A percentile compares a stretch with the other conserved stretches of the same genome.
These are phyloP conservation scores for Trichogramma evanescens DNA, from an alignment of 2,888 invertebrate species.

Conservation along the genomic window DNA sequence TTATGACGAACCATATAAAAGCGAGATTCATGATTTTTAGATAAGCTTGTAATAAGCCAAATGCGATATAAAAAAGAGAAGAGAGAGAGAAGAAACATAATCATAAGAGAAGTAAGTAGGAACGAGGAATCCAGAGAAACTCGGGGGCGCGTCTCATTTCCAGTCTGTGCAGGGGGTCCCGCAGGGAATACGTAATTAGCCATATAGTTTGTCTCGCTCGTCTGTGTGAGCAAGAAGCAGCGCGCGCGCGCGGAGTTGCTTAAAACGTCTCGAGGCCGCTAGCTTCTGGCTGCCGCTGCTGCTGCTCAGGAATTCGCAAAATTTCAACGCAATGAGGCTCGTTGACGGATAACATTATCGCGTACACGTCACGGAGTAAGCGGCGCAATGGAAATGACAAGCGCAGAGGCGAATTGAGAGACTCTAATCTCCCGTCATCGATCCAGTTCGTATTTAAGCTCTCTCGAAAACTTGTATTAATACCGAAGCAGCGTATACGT, in stretches of 20 bases:
- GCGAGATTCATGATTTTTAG: no score
- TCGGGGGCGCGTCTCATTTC: constrained; percentile 45
- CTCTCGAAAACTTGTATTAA: no score
- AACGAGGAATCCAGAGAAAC: constrained; percentile 28
- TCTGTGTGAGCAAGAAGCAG: constrained; percentile 1
- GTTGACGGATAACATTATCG: constrained; percentile 1
- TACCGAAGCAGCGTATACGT: no score
- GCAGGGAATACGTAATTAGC: constrained; percentile 44
- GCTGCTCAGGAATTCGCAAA: constrained; percentile 7
- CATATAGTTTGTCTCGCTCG: constrained; percentile 34
- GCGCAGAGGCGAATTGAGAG: no score
- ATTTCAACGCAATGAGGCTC: not conserved
- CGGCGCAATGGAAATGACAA: not conserved
- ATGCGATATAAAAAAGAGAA: constrained; percentile 1
- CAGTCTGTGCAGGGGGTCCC: constrained; percentile 43
- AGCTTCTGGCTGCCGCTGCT: not conserved
- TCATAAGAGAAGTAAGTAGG: constrained; percentile 6
- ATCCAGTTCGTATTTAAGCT: no score
- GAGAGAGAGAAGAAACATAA: not conserved
- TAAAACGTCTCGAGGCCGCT: no score
- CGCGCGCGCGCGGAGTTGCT: no score
- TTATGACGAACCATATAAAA: no score
- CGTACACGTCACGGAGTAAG: not conserved
- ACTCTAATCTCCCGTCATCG: no score
- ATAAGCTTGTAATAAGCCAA: not conserved